Conservation (phyloP, 2,888 invertebrate genomes). For the Apotomis turbidana region DNA sequence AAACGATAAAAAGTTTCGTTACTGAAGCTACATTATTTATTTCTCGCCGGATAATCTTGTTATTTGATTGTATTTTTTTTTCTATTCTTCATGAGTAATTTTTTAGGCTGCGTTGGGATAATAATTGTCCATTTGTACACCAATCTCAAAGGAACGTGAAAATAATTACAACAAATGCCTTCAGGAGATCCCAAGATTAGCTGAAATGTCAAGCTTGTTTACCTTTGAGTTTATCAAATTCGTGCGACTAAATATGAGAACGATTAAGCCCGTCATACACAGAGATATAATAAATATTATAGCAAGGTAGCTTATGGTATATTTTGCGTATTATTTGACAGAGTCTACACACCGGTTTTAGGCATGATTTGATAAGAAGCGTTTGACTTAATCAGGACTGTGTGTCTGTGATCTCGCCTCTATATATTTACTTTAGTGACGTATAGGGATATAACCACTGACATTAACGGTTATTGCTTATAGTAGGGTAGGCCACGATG, state of each 20-base stretch:
- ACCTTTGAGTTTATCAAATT: too few relatives aligned
- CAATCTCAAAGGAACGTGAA: not conserved
- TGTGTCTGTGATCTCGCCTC: too few relatives aligned
- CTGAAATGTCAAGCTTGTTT: not conserved
- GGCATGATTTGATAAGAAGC: not conserved
- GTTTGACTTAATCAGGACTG: not conserved
- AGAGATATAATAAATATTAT: too few relatives aligned
- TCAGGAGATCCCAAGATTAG: not conserved
- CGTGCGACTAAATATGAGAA: too few relatives aligned
- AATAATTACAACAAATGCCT: not conserved
- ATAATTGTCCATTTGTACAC: not conserved
- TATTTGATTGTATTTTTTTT: constrained; percentile 62
- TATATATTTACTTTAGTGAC: too few relatives aligned
- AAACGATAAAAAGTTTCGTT: constrained; percentile 73
- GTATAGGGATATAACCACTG: too few relatives aligned
- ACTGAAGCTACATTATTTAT: constrained; percentile 72
- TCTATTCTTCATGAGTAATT: constrained; percentile 55
- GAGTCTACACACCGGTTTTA: not conserved
- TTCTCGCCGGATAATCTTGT: constrained; percentile 66
- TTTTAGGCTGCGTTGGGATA: constrained; percentile 41
- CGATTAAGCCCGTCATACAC: too few relatives aligned
- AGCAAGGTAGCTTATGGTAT: too few relatives aligned
- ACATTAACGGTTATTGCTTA: too few relatives aligned
- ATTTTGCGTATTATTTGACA: too few relatives aligned
- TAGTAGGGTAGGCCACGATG: too few relatives aligned